Evolutionary conservation across 2,113 vertebrate genomes (phyloP).

Genomic region (Riparia riparia): DNA sequence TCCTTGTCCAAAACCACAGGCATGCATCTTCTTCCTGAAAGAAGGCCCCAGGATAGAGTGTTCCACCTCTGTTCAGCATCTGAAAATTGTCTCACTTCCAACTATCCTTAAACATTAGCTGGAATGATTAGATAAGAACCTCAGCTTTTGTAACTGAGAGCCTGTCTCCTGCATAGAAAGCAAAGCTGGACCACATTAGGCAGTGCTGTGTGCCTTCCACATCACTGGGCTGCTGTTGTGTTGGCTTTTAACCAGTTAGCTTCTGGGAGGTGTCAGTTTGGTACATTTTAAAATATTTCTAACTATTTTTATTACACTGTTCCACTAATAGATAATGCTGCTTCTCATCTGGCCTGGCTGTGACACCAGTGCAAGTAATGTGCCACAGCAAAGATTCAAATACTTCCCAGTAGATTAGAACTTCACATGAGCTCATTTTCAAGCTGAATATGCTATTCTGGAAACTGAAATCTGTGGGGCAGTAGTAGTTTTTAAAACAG

Average conservation of each 20-base stretch:
- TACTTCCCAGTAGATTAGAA: background rate
- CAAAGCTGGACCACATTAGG: background rate
- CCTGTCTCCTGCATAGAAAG: background rate
- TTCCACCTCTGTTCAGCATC: background rate
- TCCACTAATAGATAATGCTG: background rate
- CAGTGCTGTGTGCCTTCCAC: background rate
- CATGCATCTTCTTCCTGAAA: background rate
- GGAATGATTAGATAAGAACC: background rate
- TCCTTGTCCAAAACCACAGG: background rate
- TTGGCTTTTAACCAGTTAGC: background rate
- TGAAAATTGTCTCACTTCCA: background rate
- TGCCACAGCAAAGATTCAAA: background rate
- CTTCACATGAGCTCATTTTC: background rate
- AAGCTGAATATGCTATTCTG: background rate
- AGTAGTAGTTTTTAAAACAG: background rate
- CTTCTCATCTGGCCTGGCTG: background rate
- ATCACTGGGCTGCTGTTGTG: background rate
- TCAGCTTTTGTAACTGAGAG: background rate
- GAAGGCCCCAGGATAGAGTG: background rate
- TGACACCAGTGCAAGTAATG: background rate
- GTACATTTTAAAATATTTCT: background rate
- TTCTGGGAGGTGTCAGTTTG: background rate
- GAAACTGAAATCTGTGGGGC: background rate
- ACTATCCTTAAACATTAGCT: background rate
- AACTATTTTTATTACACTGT: background rate